Conservation (phyloP, 2,113 vertebrate species). For the Amazona guildingii region DNA sequence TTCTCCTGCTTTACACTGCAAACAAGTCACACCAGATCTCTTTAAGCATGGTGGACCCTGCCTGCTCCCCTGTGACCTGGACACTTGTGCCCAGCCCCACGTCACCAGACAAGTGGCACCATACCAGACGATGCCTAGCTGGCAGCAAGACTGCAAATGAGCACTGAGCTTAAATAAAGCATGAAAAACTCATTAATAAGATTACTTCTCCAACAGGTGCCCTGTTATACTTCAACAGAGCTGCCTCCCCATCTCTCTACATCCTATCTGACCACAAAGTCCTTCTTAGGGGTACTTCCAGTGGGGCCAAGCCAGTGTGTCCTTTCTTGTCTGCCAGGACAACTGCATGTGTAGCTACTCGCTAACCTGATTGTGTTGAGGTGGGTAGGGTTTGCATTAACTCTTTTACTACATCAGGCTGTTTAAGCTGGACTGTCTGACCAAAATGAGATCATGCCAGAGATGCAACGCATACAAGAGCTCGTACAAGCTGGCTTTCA, state of each 20-base stretch:
- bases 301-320: background rate
- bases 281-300: background rate
- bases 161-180: background rate
- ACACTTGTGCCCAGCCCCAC: background rate
- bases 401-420: background rate
- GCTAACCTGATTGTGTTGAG: background rate
- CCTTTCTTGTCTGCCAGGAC: background rate
- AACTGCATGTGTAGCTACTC: background rate
- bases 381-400: background rate
- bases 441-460: background rate
- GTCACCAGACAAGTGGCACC: rapidly evolving
- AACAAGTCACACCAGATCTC: background rate
- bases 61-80: background rate
- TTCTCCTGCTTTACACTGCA: background rate
- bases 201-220: background rate
- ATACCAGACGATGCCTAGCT: background rate
- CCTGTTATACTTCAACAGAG: background rate
- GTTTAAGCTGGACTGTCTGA: background rate
- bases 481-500: background rate
- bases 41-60: background rate
- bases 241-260: background rate
- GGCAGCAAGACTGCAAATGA: background rate
- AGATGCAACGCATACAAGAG: background rate
- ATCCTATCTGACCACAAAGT: background rate
- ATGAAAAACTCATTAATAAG: background rate